phyloP scores from a whole-genome alignment of 2,113 vertebrate species.

The Grammomys dolichurus region DNA sequence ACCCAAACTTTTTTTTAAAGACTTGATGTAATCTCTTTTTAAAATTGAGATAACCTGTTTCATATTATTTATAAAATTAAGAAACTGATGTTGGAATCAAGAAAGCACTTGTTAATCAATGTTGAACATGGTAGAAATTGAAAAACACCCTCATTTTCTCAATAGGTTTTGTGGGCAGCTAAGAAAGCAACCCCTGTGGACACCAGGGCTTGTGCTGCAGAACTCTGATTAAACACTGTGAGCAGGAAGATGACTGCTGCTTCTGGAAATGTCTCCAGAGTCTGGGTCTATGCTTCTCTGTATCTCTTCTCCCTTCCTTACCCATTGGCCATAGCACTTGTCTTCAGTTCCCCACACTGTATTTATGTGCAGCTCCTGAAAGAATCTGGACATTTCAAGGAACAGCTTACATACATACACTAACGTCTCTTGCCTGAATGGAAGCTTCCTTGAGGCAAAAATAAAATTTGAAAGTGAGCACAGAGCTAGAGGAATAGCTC shows the following conservation, averaged over 20 bases:
- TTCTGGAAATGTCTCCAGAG: background rate
- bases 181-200: background rate
- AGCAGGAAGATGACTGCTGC: background rate
- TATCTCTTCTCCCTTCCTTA: background rate
- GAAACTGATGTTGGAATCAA: slow-evolving; percentile 60
- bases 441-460: background rate
- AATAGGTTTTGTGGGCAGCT: slow-evolving; percentile 6
- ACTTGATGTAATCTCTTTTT: slow-evolving; percentile 59
- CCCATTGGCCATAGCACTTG: background rate
- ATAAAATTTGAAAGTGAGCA: background rate
- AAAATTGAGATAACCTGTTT: slow-evolving; percentile 71
- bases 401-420: background rate
- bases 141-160: slow-evolving; percentile 53
- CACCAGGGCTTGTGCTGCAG: background rate
- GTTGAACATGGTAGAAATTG: slow-evolving; percentile 32
- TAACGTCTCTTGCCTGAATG: slow-evolving; percentile 22
- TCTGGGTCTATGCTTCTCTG: background rate
- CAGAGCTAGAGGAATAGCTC: background rate
- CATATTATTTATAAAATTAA: slow-evolving; percentile 69
- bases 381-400: background rate
- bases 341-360: background rate
- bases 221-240: background rate
- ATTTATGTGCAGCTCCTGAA: slow-evolving; percentile 17
- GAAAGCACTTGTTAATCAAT: slow-evolving; percentile 64
- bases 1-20: slow-evolving; percentile 32